Percentiles rank a stretch among this genome's conserved stretches.
These are phyloP conservation scores for Crypturellus tataupa DNA, from an alignment of 2,797 vertebrate genomes.

Conservation along the genomic window DNA sequence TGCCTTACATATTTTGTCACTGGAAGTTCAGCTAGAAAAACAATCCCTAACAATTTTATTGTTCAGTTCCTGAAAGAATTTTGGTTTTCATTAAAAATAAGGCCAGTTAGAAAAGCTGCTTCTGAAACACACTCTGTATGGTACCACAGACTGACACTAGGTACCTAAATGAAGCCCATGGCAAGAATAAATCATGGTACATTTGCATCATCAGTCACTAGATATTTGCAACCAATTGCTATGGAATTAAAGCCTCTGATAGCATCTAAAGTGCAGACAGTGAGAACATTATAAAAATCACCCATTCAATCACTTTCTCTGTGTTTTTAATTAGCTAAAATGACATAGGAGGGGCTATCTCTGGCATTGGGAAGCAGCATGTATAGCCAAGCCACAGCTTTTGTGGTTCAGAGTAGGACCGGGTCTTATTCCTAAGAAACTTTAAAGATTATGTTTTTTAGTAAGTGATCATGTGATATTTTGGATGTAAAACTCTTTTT, in stretches of 20 bases:
- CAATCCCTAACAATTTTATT: conserved; percentile 30
- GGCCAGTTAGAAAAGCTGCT: conserved; percentile 34
- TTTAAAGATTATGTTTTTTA: background rate
- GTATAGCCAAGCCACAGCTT: background rate
- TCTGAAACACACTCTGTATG: background rate
- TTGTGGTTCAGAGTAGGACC: background rate
- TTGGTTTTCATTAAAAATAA: conserved; percentile 72
- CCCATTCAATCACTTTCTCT: background rate
- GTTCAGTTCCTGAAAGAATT: conserved; percentile 43
- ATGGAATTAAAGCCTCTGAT: conserved; percentile 30
- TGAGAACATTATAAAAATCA: conserved; percentile 28
- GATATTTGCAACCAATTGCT: background rate
- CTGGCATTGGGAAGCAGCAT: background rate
- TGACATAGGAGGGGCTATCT: background rate
- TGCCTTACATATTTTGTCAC: conserved; percentile 55
- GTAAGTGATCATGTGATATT: background rate
- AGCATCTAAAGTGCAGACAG: conserved; percentile 5
- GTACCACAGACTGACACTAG: background rate
- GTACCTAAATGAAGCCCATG: background rate
- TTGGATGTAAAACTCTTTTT: background rate
- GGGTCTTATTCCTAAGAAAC: background rate
- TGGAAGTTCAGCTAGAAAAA: conserved; percentile 65
- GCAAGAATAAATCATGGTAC: background rate
- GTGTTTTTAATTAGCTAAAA: conserved; percentile 55
- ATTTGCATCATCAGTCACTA: background rate